These are phyloP conservation scores for Hystrix cristata DNA, from an alignment of 2,113 vertebrate species.

Conservation along the genomic window DNA sequence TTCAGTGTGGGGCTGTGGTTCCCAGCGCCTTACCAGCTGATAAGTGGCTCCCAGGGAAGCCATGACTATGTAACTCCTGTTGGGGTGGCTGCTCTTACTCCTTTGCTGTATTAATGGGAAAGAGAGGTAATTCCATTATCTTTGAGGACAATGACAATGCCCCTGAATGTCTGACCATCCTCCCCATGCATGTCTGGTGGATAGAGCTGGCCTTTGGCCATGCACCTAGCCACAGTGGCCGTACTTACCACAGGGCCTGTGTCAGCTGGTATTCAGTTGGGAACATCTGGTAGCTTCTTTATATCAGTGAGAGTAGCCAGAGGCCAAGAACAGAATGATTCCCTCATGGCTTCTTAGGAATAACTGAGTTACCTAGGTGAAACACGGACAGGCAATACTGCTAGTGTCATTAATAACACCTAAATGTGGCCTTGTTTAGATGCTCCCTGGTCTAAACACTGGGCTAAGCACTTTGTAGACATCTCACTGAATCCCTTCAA, in stretches of 20 bases:
- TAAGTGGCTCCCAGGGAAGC: background rate
- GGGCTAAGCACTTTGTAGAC: background rate
- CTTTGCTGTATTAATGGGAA: background rate
- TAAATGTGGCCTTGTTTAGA: background rate
- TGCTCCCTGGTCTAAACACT: background rate
- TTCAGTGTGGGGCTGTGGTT: background rate
- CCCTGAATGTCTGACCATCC: background rate
- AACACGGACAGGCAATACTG: background rate
- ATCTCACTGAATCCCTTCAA: background rate
- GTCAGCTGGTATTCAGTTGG: background rate
- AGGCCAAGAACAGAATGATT: background rate
- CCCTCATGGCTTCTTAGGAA: background rate
- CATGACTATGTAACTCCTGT: background rate
- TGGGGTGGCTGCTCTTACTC: background rate
- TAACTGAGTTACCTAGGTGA: background rate
- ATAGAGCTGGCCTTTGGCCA: background rate
- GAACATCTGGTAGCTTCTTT: background rate
- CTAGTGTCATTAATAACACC: background rate
- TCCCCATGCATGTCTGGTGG: background rate
- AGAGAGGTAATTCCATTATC: background rate
- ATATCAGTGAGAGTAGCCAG: background rate
- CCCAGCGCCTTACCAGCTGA: background rate
- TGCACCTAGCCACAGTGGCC: background rate
- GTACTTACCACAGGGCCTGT: background rate
- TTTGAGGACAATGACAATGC: background rate